Evolutionary conservation across 2,113 vertebrate species (phyloP).

Genomic region (Suricata suricatta): DNA sequence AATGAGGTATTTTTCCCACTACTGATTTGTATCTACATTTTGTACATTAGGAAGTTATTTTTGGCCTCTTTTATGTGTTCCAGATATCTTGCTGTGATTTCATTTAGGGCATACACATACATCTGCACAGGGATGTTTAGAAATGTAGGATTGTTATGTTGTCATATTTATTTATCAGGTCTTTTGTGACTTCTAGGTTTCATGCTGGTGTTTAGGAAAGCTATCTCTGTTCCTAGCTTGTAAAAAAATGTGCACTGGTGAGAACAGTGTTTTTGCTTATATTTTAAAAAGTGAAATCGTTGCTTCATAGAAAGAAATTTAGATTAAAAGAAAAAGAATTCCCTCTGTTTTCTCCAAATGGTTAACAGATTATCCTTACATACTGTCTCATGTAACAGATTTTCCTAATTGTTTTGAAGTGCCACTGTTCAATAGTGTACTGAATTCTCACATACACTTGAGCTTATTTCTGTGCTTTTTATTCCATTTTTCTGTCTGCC

Average conservation of each 20-base stretch:
- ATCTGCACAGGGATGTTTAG: neutral
- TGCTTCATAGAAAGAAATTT: conserved; percentile 18
- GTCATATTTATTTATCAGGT: neutral
- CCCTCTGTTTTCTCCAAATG: neutral
- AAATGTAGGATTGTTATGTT: neutral
- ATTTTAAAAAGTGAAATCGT: neutral
- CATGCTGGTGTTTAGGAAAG: neutral
- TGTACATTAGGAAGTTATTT: neutral
- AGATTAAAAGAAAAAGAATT: neutral
- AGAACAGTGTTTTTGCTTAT: neutral
- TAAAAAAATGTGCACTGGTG: neutral
- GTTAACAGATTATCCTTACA: conserved; percentile 46
- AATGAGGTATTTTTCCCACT: neutral
- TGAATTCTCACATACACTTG: conserved; percentile 13
- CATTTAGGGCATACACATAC: neutral
- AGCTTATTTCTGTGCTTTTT: neutral
- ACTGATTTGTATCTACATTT: conserved; percentile 8
- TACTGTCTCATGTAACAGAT: conserved; percentile 10
- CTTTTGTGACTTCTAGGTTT: neutral
- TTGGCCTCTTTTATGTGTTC: neutral
- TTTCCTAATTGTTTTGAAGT: conserved; percentile 52
- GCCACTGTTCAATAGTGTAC: conserved; percentile 32
- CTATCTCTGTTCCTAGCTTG: neutral
- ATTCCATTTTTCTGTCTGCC: neutral
- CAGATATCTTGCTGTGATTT: conserved; percentile 1